Evolutionary conservation across 2,888 invertebrate species (phyloP), one percentile per base, ranked within the genome.

Genomic region (Nomada ferruginata): DNA sequence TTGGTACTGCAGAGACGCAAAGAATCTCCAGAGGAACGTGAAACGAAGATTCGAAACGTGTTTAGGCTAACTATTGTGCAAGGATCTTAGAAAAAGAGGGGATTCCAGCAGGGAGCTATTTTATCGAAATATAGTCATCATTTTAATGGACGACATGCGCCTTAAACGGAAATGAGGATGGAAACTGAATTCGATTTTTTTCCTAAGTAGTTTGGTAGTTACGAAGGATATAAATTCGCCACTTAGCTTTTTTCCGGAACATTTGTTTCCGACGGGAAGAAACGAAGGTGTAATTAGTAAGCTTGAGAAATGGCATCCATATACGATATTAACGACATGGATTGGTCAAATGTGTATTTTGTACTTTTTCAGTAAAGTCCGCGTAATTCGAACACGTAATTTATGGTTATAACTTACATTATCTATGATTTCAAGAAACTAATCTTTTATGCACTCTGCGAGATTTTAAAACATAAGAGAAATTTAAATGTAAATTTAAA

Each of bases 11-110:
- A 42, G 42, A 64, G 64, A 50, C 13, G 66, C 53, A 47, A 42
- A 23, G 61, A 75, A 75, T 78, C 61, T 44, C 44, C 36, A 59
- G 13, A 20, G 13, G 1, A 50, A 26, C 23, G 59, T 42, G 61
- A 75, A 50, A 47, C 42, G 36, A 36, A 64, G 36, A 65, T 52
- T 65, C 23, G 66, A 44, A 47, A 73, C 52, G 47, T 66, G 60
- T 2, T 15, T 20, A 15, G 29, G 50, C n/a, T 42, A 36, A 52
- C 23, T 52, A 57, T 66, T 15, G 53, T n/a, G 13, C 2, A 55
- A 29, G 23, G 13, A 20, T 50, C n/a, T n/a, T 2, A 2, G 26
- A 11, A 18, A 60, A 47, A 29, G 53, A 60, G 53, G n/a, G 1
- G n/a, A 15, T 29, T 53, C 50, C 2, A 20, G 13, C 15, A 7